Conservation (phyloP, 1,140 invertebrate species). For the Drusus annulatus region DNA sequence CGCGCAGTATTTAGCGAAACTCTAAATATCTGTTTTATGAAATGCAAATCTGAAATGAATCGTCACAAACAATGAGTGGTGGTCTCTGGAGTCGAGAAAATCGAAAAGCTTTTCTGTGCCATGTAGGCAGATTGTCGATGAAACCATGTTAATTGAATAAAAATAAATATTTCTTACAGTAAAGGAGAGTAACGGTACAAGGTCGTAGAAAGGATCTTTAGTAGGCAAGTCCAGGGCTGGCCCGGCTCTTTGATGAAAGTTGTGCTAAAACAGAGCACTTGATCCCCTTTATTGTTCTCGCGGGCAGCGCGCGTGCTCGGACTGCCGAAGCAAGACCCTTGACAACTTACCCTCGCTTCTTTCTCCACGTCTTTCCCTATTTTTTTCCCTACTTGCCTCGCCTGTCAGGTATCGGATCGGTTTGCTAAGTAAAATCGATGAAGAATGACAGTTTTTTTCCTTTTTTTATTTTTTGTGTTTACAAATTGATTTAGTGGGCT, state of each 20-base stretch:
- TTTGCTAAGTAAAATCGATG: slow-evolving; percentile 6
- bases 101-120: no score
- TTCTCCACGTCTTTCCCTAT: no score
- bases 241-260: slow-evolving; percentile 57
- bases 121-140: no score
- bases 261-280: slow-evolving; percentile 58
- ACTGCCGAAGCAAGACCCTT: slow-evolving; percentile 18
- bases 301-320: slow-evolving; percentile 52
- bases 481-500: no score
- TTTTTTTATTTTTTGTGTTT: no score
- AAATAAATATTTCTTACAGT: background rate
- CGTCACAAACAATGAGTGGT: no score
- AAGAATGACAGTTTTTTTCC: no score
- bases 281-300: slow-evolving; percentile 60
- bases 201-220: slow-evolving; percentile 42
- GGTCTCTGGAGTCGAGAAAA: no score
- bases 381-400: background rate
- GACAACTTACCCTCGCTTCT: background rate
- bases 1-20: no score
- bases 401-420: background rate
- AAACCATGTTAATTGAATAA: no score
- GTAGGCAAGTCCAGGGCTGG: slow-evolving; percentile 48
- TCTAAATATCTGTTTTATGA: no score
- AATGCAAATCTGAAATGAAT: no score
- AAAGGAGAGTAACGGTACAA: slow-evolving; percentile 42